Evolutionary conservation across 1,140 invertebrate genomes (phyloP).

Genomic region (Coboldia fuscipes): DNA sequence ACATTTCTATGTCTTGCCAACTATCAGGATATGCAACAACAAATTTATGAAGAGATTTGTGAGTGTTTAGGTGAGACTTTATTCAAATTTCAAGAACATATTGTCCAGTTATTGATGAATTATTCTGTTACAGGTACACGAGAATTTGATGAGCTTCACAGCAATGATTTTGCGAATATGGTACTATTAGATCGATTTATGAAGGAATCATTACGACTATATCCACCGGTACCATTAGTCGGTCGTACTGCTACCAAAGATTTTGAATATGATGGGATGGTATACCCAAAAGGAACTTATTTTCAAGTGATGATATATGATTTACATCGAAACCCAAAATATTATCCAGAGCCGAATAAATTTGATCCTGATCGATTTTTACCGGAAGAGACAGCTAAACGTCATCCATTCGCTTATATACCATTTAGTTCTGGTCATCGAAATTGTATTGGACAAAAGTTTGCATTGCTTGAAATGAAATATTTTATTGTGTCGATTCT

Average conservation of each 20-base stretch:
- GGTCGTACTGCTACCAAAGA: constrained; percentile 30
- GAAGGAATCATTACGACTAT: constrained; percentile 36
- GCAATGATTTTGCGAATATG: constrained; percentile 32
- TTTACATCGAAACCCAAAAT: constrained; percentile 24
- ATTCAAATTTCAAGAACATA: too few species aligned
- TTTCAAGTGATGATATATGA: constrained; percentile 24
- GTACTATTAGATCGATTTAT: constrained; percentile 39
- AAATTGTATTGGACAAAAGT: constrained; percentile 26
- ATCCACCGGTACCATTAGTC: constrained; percentile 43
- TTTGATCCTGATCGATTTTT: constrained; percentile 43
- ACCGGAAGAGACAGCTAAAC: constrained; percentile 23
- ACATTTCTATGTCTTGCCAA: constrained; percentile 32
- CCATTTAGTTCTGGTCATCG: constrained; percentile 35
- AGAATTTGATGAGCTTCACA: constrained; percentile 12
- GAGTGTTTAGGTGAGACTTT: constrained; percentile 13
- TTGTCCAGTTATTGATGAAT: too few species aligned
- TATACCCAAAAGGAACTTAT: constrained; percentile 23
- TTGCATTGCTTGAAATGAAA: constrained; percentile 10
- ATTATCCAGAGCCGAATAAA: constrained; percentile 30
- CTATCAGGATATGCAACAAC: constrained; percentile 37
- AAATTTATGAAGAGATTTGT: constrained; percentile 32
- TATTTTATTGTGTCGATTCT: constrained; percentile 12
- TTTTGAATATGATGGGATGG: constrained; percentile 16
- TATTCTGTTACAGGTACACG: constrained; percentile 5
- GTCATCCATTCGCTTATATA: constrained; percentile 25